Evolutionary conservation across 2,113 vertebrate genomes (phyloP).

Genomic region (Anhinga rufa): DNA sequence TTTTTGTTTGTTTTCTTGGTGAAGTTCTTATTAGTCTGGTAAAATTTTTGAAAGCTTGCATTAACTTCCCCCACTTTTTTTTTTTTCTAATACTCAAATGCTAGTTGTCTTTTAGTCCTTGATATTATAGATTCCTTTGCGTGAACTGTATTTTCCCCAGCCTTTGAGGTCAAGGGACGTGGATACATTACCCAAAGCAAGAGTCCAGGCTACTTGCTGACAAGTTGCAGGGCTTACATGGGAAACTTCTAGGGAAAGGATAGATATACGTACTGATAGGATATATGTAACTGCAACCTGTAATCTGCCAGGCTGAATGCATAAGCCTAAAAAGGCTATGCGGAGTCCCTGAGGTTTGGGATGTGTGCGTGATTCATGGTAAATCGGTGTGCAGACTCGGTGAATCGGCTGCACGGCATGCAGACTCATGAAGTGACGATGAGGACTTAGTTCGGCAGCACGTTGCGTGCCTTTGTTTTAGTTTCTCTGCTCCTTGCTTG

Average conservation of each 20-base stretch:
- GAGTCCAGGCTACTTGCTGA: not conserved
- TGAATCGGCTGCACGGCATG: not conserved
- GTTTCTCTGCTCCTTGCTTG: not conserved
- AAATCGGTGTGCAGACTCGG: not conserved
- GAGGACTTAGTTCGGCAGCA: not conserved
- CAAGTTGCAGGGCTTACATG: not conserved
- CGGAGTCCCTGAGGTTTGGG: not conserved
- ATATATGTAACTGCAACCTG: not conserved
- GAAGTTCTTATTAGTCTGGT: not conserved
- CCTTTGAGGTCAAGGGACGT: not conserved
- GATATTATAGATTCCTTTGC: not conserved
- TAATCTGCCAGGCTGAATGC: not conserved
- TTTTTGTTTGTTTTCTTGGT: not conserved
- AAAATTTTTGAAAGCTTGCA: not conserved
- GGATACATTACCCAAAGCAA: not conserved
- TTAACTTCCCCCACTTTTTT: not conserved
- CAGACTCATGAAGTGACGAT: not conserved
- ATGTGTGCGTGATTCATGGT: accelerated
- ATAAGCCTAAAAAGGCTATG: not conserved
- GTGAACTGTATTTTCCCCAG: not conserved
- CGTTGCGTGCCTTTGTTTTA: not conserved
- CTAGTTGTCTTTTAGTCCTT: not conserved
- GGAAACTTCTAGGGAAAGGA: not conserved
- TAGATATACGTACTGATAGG: not conserved
- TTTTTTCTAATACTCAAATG: not conserved